Conservation (phyloP, 2,113 vertebrate genomes). For the Tamias sibiricus region DNA sequence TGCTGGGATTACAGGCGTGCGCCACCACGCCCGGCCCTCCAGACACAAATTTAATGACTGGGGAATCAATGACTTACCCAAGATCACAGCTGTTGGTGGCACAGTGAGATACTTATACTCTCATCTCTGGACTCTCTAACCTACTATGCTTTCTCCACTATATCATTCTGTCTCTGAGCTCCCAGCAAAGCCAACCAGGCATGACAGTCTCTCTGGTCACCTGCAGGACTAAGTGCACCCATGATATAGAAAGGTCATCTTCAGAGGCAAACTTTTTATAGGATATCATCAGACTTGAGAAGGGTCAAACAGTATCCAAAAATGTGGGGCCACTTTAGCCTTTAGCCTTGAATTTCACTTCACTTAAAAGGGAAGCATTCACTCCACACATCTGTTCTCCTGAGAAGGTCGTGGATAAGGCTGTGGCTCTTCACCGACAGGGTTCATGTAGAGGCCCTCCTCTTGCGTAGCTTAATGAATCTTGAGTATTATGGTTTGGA, state of each 20-base stretch:
- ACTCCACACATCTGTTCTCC: background rate
- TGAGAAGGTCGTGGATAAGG: background rate
- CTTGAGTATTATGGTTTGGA: no score
- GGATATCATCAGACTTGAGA: background rate
- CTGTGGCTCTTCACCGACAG: background rate
- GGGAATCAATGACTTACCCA: background rate
- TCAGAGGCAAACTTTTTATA: background rate
- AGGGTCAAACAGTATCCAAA: background rate
- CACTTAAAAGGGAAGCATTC: conserved; percentile 12
- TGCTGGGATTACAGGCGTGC: no score
- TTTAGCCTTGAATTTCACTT: background rate
- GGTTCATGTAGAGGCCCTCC: background rate
- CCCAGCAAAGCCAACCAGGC: background rate
- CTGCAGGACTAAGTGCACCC: background rate
- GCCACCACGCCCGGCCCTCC: no score
- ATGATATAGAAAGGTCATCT: background rate
- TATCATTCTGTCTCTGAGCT: background rate
- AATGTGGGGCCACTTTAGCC: background rate
- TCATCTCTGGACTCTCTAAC: background rate
- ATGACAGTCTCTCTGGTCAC: background rate
- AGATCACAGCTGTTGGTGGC: background rate
- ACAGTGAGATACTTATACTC: background rate
- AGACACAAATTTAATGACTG: background rate
- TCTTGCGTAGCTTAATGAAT: background rate
- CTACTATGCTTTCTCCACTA: background rate